Evolutionary conservation across 2,888 invertebrate species (phyloP), one percentile per base, ranked within the genome.

Genomic region (Hydroisotoma schaefferi): DNA sequence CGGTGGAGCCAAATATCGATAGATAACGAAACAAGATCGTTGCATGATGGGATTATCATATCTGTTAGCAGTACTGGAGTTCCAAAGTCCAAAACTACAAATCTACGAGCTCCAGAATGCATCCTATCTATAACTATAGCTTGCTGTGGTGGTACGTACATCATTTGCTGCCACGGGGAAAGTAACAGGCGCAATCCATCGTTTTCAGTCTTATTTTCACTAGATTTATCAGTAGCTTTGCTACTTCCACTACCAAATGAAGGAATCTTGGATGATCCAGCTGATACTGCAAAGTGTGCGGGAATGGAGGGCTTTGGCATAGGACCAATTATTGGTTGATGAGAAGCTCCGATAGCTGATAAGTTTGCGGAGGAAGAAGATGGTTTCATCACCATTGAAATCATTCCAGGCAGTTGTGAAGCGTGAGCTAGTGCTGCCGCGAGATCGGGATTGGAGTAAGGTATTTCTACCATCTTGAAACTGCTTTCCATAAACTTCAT

Each of bases 61-160:
- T 94, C 94, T 0, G 94, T 94, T 38, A 95, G 82, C 1, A 91
- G 79, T 55, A 94, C 82, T 0, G 88, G 85, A 70, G 88, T 86
- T 2, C 94, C 93, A 77, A 95, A 93, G 79, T 95, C 94, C 33
- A 95, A 80, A 12, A 91, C 89, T 58, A 94, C 91, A 79, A 88
- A 93, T 59, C 94, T 83, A n/a, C 94, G 81, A 0, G 93, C 94
- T 56, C 94, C 91, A 0, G 93, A 91, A 78, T 93, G 91, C 89
- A 94, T 92, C 38, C 63, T 46, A 75, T 94, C 94, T 46, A 94
- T 90, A 20, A 94, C 88, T 62, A 94, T 82, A 71, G 87, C 86
- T 74, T 78, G 80, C 64, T 91, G 90, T 68, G 90, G 88, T 26
- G 91, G 87, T 47, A 90, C 88, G 63, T 87, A 83, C 61, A 87